Evolutionary conservation across 2,113 vertebrate genomes (phyloP), one percentile per base, ranked within the genome.

Genomic region (Grammomys surdaster): DNA sequence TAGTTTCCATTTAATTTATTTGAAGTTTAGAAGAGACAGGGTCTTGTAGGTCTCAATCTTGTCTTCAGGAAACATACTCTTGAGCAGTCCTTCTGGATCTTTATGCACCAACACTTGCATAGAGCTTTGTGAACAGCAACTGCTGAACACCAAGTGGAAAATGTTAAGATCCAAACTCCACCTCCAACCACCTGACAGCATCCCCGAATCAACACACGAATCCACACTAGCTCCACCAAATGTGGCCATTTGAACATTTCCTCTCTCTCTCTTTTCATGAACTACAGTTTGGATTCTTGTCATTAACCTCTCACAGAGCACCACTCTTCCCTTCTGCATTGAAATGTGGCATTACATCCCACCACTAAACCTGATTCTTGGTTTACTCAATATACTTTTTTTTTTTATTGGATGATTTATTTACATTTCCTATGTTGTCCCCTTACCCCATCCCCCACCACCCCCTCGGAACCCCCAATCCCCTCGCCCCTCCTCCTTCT

Each of bases 321-420:
- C 17, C 22, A n/a, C 36, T 85, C 12, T 20, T 54, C 12, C 26
- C 60, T 84, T 92, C 65, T 51, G 11, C 54, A 11, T 81, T 54
- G 90, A 85, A 80, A 80, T 63, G 24, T 43, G 40, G 40, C 73
- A 43, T 75, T 48, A 67, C 86, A 90, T 26, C 16, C 28, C 60
- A 56, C 33, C 77, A 81, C 6, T 73, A 65, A n/a, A 63, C 60
- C 33, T 31, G 40, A 48, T 78, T 95, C 33, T 69, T 88, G 54
- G 63, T 90, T 94, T 69, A 91, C 46, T 93, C 48, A 20, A 77
- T 63, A 26, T 26, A 26, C 7, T 46, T 91, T 90, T 88, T n/a
- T n/a, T n/a, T n/a, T n/a, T n/a, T n/a, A n/a, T n/a, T n/a, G n/a
- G n/a, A n/a, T n/a, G n/a, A n/a, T n/a, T n/a, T n/a, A n/a, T n/a